A percentile compares a stretch with the other conserved stretches of the same genome.
Conservation (phyloP, 2,797 vertebrate species). For the Poeciliopsis turneri region DNA sequence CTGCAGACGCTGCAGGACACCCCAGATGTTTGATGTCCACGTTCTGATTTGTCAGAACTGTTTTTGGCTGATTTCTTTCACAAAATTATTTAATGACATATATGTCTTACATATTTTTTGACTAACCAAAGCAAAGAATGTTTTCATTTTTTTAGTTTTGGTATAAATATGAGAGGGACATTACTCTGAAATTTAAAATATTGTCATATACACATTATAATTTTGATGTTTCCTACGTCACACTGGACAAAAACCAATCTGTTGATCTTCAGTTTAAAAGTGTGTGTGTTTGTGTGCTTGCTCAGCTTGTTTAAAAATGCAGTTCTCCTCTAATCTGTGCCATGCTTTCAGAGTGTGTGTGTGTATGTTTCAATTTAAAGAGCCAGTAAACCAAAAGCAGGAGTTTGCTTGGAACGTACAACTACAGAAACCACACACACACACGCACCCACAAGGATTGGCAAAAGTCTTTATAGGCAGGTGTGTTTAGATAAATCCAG, state of each 20-base stretch:
- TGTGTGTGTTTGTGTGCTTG: constrained; percentile 1
- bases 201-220: neutral
- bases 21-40: neutral
- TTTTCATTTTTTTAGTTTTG: neutral
- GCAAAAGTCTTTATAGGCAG: constrained; percentile 58
- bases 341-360: constrained; percentile 26
- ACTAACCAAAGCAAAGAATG: neutral
- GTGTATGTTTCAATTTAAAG: constrained; percentile 27
- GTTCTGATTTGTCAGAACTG: neutral
- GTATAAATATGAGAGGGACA: neutral
- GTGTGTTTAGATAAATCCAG: constrained; percentile 55
- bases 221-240: neutral
- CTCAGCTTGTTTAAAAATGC: constrained; percentile 56
- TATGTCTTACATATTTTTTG: neutral
- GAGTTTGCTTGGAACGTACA: neutral
- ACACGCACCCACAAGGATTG: neutral
- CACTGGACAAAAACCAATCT: neutral
- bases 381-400: constrained; percentile 4
- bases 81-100: neutral
- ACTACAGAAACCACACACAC: neutral
- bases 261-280: neutral
- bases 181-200: neutral
- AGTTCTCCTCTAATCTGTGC: constrained; percentile 41
- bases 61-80: neutral
- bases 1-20: neutral